Percentiles rank a stretch among this genome's conserved stretches.
Evolutionary conservation across 2,888 invertebrate species (phyloP).

Genomic region (Ectropis crepuscularia): DNA sequence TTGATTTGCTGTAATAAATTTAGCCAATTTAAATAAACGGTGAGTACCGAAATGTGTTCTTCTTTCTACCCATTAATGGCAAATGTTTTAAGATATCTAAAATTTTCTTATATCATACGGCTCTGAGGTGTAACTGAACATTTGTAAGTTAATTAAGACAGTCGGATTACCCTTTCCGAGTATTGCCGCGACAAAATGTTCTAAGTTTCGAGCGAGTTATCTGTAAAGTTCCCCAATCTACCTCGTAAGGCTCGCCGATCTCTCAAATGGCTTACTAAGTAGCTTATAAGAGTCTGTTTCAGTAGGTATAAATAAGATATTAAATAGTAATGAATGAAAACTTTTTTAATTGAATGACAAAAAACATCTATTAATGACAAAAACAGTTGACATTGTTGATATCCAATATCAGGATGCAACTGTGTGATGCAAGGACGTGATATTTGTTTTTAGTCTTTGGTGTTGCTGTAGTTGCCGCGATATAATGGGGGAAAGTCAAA

Average conservation of each 20-base stretch:
- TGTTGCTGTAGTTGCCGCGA: no score
- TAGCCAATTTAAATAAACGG: not conserved
- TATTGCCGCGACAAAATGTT: constrained; percentile 81
- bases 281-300: constrained; percentile 69
- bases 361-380: no score
- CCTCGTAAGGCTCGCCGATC: constrained; percentile 77
- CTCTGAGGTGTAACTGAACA: constrained; percentile 61
- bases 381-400: no score
- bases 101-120: constrained; percentile 52
- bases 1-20: no score
- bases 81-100: constrained; percentile 40
- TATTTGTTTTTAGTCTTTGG: no score
- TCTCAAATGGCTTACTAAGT: constrained; percentile 79
- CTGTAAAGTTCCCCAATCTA: constrained; percentile 79
- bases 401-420: no score
- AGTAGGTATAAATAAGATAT: constrained; percentile 4
- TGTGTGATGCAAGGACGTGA: no score
- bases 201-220: constrained; percentile 80
- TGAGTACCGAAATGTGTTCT: not conserved
- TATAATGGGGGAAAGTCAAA: no score
- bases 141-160: constrained; percentile 77
- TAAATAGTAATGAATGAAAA: constrained; percentile 46
- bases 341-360: constrained; percentile 43
- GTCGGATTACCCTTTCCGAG: constrained; percentile 79
- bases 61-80: no score